Percentiles rank a stretch among this genome's conserved stretches.
These are phyloP conservation scores for Anguilla obscura DNA, from an alignment of 2,797 vertebrate genomes.

Conservation along the genomic window DNA sequence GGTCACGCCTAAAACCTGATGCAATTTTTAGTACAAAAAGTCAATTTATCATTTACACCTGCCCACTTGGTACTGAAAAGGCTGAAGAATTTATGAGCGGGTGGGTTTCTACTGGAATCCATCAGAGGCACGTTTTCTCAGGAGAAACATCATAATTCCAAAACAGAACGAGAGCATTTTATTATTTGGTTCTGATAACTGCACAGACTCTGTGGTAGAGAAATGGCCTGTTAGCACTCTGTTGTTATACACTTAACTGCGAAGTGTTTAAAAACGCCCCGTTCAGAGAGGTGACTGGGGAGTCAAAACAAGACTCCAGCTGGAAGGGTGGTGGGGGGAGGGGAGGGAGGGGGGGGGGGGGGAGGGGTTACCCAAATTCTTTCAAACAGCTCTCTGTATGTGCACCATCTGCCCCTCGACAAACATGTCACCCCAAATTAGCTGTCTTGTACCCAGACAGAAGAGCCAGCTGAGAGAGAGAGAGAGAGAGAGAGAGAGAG, in stretches of 20 bases:
- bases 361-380: slow-evolving; percentile 31
- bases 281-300: background rate
- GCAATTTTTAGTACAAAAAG: background rate
- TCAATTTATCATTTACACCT: background rate
- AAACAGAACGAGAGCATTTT: background rate
- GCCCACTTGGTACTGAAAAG: background rate
- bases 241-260: slow-evolving; percentile 35
- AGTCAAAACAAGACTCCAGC: slow-evolving; percentile 33
- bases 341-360: no score
- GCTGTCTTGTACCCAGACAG: slow-evolving; percentile 32
- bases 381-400: slow-evolving; percentile 23
- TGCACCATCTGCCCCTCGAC: slow-evolving; percentile 35
- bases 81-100: background rate
- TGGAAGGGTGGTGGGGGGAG: slow-evolving; percentile 19
- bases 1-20: background rate
- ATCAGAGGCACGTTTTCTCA: background rate
- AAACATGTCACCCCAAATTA: slow-evolving; percentile 28
- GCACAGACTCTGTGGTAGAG: background rate
- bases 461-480: background rate
- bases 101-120: background rate
- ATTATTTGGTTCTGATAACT: background rate
- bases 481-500: background rate
- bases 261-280: slow-evolving; percentile 28
- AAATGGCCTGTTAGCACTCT: slow-evolving; percentile 39
- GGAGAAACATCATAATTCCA: background rate